These are phyloP conservation scores for Rousettus leschenaultii DNA, from an alignment of 2,113 vertebrate genomes.

Conservation along the genomic window DNA sequence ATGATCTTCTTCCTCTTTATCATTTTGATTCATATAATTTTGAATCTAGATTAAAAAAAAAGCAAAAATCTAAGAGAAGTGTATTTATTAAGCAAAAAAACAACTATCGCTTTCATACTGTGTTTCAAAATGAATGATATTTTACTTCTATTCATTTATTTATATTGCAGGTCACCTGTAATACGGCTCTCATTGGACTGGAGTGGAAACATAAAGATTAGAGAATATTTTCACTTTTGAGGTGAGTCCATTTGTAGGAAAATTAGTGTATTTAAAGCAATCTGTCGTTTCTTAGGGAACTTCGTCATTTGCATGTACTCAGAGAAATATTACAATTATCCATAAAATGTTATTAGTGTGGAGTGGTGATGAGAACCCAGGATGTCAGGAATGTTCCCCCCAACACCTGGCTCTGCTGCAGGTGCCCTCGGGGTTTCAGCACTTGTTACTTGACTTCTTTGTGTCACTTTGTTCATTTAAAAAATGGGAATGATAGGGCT, in stretches of 20 bases:
- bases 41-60: not conserved
- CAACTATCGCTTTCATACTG: not conserved
- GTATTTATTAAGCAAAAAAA: not conserved
- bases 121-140: not conserved
- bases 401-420: not conserved
- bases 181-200: not conserved
- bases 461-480: not conserved
- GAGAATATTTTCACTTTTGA: slow-evolving; percentile 23
- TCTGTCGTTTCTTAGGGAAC: not conserved
- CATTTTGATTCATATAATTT: not conserved
- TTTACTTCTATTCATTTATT: not conserved
- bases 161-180: not conserved
- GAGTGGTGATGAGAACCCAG: too few relatives aligned
- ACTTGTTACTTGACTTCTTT: not conserved
- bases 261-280: not conserved
- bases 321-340: not conserved
- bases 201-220: not conserved
- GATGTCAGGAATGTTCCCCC: not conserved
- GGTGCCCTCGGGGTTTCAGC: too few relatives aligned
- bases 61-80: not conserved
- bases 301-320: not conserved
- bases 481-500: not conserved
- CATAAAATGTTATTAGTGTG: not conserved
- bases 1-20: not conserved
- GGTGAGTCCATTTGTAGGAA: slow-evolving; percentile 42